Base-by-base conservation (phyloP, 2,797 vertebrate genomes). In the Siniperca scherzeri region DNA sequence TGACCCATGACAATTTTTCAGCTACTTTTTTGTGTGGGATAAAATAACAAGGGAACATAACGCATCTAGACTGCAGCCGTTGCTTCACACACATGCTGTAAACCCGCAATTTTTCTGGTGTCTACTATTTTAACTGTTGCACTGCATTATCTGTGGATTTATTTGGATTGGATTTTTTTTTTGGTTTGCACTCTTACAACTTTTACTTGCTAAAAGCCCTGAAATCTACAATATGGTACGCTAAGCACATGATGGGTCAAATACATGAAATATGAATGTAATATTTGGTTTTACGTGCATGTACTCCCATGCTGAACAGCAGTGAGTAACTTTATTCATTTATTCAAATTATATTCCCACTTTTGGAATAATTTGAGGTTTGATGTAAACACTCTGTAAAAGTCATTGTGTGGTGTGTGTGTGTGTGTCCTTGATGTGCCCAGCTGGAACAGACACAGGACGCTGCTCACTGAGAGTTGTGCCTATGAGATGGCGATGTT, bases 321-420 rank as follows among this genome's bases (percentile, higher is more conserved):
- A 60, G 42, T 25, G 25, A 74, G 46, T 7, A 52, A 71, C 70
- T 84, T 62, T 89, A 91, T 93, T 92, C 87, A 92, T 92, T 65
- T 90, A 93, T 93, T 93, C 67, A 87, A 91, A 93, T 88, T 14
- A 27, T 79, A 90, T 90, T 89, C 91, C 67, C 3, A 7, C 64
- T 85, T 79, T 74, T 68, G 70, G 85, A 89, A 88, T 88, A 90
- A 82, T 73, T 88, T 82, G 33, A 79, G 73, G 62, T 81, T 86
- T 50, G 81, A 85, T 85, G 80, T 88, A 84, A 88, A 89, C 80
- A 76, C 30, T 21, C 67, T 78, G 76, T 74, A 84, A 78, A 85
- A 87, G 57, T 81, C 69, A 30, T 16, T 77, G 77, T 78, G n/a
- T 13, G 21, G n/a, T 14, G 22, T 74, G 44, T 75, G 67, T 70